These are phyloP conservation scores for Mus spretus DNA, from an alignment of 2,797 vertebrate species.

Conservation along the genomic window DNA sequence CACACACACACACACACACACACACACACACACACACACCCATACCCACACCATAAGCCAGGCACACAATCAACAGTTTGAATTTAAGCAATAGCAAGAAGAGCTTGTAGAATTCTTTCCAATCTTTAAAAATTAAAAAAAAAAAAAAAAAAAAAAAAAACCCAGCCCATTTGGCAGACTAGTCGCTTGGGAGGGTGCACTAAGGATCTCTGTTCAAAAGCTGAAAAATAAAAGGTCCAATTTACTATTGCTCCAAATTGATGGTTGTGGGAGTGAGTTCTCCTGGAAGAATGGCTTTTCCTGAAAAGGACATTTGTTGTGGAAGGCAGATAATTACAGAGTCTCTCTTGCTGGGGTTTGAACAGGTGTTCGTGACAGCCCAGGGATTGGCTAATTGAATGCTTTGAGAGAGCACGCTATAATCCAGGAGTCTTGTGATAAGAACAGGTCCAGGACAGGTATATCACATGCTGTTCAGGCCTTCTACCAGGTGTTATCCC, in stretches of 20 bases:
- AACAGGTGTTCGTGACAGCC: constrained; percentile 76
- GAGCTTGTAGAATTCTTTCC: constrained; percentile 78
- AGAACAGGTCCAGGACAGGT: neutral
- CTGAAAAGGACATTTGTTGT: constrained; percentile 18
- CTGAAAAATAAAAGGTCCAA: constrained; percentile 58
- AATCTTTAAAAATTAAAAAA: constrained; percentile 74
- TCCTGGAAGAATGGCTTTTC: constrained; percentile 52
- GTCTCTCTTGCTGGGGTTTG: constrained; percentile 14
- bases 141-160: no score
- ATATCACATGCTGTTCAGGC: neutral
- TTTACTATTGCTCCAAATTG: constrained; percentile 63
- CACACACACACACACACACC: no score
- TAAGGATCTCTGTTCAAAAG: constrained; percentile 73
- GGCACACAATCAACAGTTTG: constrained; percentile 75
- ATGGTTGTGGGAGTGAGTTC: constrained; percentile 24
- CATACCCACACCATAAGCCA: constrained; percentile 49
- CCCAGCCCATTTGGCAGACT: constrained; percentile 65
- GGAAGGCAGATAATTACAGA: constrained; percentile 31
- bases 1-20: no score
- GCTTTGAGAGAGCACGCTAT: neutral
- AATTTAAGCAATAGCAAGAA: constrained; percentile 56
- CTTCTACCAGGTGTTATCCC: neutral
- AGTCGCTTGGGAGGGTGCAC: constrained; percentile 66
- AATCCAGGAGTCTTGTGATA: constrained; percentile 1
- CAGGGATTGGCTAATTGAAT: constrained; percentile 31